Evolutionary conservation across 1,140 invertebrate genomes (phyloP).

Genomic region (Chrysomallon squamiferum): DNA sequence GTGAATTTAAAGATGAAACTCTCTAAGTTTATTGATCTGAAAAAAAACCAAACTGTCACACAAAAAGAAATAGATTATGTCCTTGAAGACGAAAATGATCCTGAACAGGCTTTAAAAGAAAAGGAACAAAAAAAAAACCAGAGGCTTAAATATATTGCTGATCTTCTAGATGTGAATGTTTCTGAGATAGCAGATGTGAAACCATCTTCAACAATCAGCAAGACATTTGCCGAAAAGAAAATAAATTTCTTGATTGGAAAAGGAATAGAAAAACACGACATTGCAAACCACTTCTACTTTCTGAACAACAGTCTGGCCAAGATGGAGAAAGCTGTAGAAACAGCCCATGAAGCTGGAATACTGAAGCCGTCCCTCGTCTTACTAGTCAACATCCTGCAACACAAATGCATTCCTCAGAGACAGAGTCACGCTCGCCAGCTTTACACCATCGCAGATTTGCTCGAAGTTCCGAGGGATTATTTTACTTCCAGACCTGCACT

Average conservation of each 20-base stretch:
- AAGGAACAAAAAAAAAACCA: no score
- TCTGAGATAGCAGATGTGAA: no score
- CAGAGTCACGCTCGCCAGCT: neutral
- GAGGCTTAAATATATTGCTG: no score
- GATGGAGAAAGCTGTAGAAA: neutral
- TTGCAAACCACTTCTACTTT: slow-evolving; percentile 1
- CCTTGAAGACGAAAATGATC: no score
- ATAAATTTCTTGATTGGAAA: neutral
- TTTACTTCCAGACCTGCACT: neutral
- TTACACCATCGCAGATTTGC: neutral
- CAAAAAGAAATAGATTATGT: no score
- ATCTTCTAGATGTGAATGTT: no score
- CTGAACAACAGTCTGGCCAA: neutral
- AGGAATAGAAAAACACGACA: neutral
- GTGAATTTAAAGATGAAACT: no score
- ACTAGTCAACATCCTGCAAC: slow-evolving; percentile 1
- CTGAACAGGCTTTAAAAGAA: no score
- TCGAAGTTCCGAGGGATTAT: neutral
- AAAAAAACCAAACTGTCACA: no score
- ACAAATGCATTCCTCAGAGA: neutral
- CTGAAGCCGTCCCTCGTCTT: neutral
- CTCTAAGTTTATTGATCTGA: no score
- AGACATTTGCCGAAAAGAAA: neutral
- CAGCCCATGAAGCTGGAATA: neutral
- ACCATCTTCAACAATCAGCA: no score